These are phyloP conservation scores for Caenorhabditis panamensis DNA, from an alignment of 2,888 invertebrate genomes.

Conservation along the genomic window DNA sequence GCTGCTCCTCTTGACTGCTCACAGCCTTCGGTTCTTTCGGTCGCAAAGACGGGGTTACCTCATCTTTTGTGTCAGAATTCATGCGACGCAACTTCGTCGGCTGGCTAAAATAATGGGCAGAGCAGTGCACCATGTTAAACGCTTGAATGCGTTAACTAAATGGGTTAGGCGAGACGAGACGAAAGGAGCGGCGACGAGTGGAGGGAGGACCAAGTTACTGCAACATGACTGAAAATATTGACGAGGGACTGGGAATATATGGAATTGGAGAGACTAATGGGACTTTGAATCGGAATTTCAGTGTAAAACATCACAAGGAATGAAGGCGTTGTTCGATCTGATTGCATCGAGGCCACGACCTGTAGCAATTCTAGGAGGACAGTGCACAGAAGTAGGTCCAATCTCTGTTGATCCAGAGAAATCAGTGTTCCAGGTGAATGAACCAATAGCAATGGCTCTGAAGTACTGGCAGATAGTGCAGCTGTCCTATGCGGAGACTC, in stretches of 20 bases:
- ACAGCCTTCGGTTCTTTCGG: slow-evolving; percentile 4
- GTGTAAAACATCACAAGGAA: slow-evolving; percentile 79
- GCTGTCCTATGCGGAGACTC: slow-evolving; percentile 80
- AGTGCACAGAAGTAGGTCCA: slow-evolving; percentile 73
- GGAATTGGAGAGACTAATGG: not conserved
- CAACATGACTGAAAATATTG: slow-evolving; percentile 24
- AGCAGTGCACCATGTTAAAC: slow-evolving; percentile 57
- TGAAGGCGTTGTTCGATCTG: slow-evolving; percentile 79
- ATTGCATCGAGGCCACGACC: slow-evolving; percentile 74
- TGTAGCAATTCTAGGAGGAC: slow-evolving; percentile 79
- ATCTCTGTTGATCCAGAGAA: not conserved
- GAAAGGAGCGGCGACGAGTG: slow-evolving; percentile 7
- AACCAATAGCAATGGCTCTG: slow-evolving; percentile 80
- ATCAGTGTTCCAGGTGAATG: slow-evolving; percentile 73
- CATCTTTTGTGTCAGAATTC: slow-evolving; percentile 52
- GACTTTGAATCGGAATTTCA: slow-evolving; percentile 67
- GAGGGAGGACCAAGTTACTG: slow-evolving; percentile 23
- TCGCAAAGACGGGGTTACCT: slow-evolving; percentile 42
- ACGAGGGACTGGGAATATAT: not conserved
- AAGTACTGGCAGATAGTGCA: slow-evolving; percentile 96
- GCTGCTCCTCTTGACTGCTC: not conserved
- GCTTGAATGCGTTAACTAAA: slow-evolving; percentile 62
- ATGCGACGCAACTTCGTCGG: slow-evolving; percentile 21
- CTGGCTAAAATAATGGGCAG: slow-evolving; percentile 50
- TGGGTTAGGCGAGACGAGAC: slow-evolving; percentile 38